Base-by-base conservation (phyloP, 1,140 invertebrate species). In the Charaxes varanes region DNA sequence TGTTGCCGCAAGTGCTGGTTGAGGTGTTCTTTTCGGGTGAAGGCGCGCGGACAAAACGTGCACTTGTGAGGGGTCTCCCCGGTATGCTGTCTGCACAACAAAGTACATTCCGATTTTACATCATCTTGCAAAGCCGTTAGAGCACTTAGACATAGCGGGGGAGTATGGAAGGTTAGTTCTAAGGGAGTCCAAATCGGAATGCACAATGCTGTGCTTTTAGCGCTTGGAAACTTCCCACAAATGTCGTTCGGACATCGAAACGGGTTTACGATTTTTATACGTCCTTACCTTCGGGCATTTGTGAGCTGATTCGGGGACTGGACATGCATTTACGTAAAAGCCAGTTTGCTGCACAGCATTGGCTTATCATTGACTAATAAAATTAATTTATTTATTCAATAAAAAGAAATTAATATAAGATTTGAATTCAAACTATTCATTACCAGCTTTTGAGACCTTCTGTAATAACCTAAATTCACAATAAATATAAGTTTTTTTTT, bases 11-110 rank as follows among this genome's bases (percentile, higher is more conserved):
- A 86, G 83, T 79, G 74, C 49, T 70, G 71, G 62, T 65, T 93
- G 88, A 90, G 85, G 62, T 90, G 88, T 74, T 90, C 92, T 87
- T 95, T 95, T 62, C 93, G 87, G 21, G 93, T 92, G 80, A 96
- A 96, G 33, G 92, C 92, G 79, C 95, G 95, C 26, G 90, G 89
- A 80, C 95, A 97, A 64, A 90, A 92, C 59, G 90, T 90, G 84
- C 95, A 97, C 77, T 92, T 91, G 78, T 93, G 92, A 31, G 92
- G 92, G 44, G 91, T 91, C 81, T 97, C 96, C 44, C 93, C 93
- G 10, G 93, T 94, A 76, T 96, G 94, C 68, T 88, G 88, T 70
- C 78, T 82, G 78, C 73, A 40, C 88, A 81, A 53, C 85, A 41
- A 90, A 91, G 78, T 93, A 94, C 40, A 91, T 91, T 82, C 93